These are phyloP conservation scores for Tuta absoluta DNA, from an alignment of 2,888 invertebrate genomes.

Conservation along the genomic window DNA sequence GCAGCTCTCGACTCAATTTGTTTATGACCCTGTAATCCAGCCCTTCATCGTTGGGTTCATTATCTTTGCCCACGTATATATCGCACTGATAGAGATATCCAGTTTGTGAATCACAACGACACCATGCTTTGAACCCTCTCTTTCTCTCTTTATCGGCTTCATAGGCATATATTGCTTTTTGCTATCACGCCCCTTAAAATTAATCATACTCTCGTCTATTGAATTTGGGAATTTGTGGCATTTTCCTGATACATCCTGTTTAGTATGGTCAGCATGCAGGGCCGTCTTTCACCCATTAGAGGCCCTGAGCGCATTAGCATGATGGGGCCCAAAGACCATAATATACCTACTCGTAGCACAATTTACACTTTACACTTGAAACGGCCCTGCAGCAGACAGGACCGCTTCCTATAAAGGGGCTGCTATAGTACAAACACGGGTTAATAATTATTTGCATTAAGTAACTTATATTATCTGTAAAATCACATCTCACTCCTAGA, in stretches of 20 bases:
- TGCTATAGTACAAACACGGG: too few relatives aligned
- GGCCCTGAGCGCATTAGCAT: too few relatives aligned
- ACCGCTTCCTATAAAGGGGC: too few relatives aligned
- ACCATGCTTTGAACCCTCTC: slow-evolving; percentile 15
- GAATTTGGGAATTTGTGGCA: slow-evolving; percentile 7
- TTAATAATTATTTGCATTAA: too few relatives aligned
- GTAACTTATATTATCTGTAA: too few relatives aligned
- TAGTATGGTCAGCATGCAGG: not conserved
- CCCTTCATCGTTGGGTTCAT: not conserved
- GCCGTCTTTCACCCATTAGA: too few relatives aligned
- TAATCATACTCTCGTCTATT: slow-evolving; percentile 12
- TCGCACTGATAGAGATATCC: not conserved
- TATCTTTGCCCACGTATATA: slow-evolving; percentile 11
- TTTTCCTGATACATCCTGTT: slow-evolving; percentile 20
- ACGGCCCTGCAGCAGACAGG: too few relatives aligned
- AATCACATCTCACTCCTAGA: too few relatives aligned
- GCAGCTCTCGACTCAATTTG: not conserved
- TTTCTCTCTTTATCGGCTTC: slow-evolving; percentile 13
- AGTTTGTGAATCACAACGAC: not conserved
- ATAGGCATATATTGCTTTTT: slow-evolving; percentile 19
- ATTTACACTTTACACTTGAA: too few relatives aligned
- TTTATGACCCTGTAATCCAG: slow-evolving; percentile 4
- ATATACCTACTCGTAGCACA: too few relatives aligned
- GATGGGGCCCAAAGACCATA: too few relatives aligned
- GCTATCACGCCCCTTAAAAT: slow-evolving; percentile 9